These are phyloP conservation scores for Semotilus atromaculatus DNA, from an alignment of 2,797 vertebrate species.

Conservation along the genomic window DNA sequence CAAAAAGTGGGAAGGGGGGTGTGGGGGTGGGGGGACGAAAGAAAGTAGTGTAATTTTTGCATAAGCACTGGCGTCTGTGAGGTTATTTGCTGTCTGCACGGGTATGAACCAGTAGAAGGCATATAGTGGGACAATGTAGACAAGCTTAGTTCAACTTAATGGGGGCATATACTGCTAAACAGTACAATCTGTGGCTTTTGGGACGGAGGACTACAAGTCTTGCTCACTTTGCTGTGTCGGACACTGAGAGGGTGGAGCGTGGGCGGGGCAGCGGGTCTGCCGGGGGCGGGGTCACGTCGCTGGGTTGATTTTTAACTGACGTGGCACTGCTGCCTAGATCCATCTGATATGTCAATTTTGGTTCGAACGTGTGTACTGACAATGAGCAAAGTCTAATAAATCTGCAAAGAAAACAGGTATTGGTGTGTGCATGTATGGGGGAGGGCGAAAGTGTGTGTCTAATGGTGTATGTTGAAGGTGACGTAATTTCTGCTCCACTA, in stretches of 20 bases:
- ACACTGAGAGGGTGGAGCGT: constrained; percentile 71
- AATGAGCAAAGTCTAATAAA: constrained; percentile 84
- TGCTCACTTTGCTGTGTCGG: constrained; percentile 72
- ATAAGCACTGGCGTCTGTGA: constrained; percentile 91
- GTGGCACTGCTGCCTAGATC: constrained; percentile 74
- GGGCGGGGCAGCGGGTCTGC: constrained; percentile 78
- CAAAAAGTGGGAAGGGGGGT: constrained; percentile 74
- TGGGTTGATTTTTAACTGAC: constrained; percentile 74
- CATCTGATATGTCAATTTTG: constrained; percentile 78
- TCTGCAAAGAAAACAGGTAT: constrained; percentile 75
- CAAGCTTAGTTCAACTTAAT: constrained; percentile 79
- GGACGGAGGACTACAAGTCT: constrained; percentile 72
- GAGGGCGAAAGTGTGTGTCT: not conserved
- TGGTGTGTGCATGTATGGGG: constrained; percentile 62
- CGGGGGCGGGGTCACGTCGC: constrained; percentile 70
- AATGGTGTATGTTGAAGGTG: constrained; percentile 20
- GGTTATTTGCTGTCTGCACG: constrained; percentile 84
- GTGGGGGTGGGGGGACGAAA: constrained; percentile 52
- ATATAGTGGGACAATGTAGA: constrained; percentile 75
- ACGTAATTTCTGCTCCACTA: not conserved
- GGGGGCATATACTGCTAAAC: constrained; percentile 80
- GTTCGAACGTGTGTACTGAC: constrained; percentile 78
- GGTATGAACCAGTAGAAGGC: constrained; percentile 84
- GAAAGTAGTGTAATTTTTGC: constrained; percentile 81
- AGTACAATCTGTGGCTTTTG: constrained; percentile 77